A percentile compares a stretch with the other conserved stretches of the same genome.
These are phyloP conservation scores for Elaeidobius kamerunicus DNA, from an alignment of 2,888 invertebrate species.

Conservation along the genomic window DNA sequence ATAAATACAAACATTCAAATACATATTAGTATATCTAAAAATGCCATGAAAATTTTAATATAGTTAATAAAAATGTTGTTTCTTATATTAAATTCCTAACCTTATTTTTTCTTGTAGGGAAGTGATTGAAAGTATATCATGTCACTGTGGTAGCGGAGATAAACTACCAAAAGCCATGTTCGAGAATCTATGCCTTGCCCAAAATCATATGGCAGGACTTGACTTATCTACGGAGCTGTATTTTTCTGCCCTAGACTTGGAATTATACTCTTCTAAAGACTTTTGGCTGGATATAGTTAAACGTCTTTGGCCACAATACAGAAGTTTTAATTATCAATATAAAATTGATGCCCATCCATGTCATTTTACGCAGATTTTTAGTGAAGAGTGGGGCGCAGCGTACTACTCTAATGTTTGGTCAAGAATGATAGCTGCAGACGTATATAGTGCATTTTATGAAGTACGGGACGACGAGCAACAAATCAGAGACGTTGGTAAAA, in stretches of 20 bases:
- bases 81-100: not conserved
- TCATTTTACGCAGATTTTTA: slow-evolving; percentile 79
- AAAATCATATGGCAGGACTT: slow-evolving; percentile 74
- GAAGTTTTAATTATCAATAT: slow-evolving; percentile 68
- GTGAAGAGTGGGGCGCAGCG: slow-evolving; percentile 80
- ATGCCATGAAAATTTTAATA: too few species aligned
- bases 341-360: slow-evolving; percentile 82
- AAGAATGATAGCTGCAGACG: slow-evolving; percentile 85
- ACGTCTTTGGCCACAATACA: slow-evolving; percentile 77
- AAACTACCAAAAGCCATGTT: slow-evolving; percentile 65
- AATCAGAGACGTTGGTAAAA: slow-evolving; percentile 59
- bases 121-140: slow-evolving; percentile 57
- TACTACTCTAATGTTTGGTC: slow-evolving; percentile 87
- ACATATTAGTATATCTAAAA: too few species aligned
- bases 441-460: slow-evolving; percentile 81
- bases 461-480: slow-evolving; percentile 54
- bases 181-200: slow-evolving; percentile 59
- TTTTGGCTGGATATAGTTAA: slow-evolving; percentile 83
- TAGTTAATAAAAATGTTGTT: not conserved
- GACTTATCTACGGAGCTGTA: slow-evolving; percentile 81
- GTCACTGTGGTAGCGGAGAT: slow-evolving; percentile 73
- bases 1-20: too few species aligned
- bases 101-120: slow-evolving; percentile 17
- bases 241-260: slow-evolving; percentile 76
- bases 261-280: slow-evolving; percentile 69